Base-by-base conservation (phyloP, 2,113 vertebrate species). In the Chlorodrepanis virens region DNA sequence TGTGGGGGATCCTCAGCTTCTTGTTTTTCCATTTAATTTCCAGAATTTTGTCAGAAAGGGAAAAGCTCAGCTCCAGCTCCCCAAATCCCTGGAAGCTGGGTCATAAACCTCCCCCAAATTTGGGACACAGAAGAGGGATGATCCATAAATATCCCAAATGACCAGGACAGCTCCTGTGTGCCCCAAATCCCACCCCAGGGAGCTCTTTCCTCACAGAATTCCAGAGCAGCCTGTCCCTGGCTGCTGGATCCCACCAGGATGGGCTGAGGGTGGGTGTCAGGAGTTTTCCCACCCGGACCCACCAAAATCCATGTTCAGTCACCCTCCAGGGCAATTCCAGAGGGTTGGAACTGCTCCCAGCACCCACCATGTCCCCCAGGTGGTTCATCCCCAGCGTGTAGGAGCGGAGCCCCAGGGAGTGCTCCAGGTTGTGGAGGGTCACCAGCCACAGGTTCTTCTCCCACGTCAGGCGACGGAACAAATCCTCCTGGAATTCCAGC, bases 331-430 rank as follows among this genome's bases (percentile, higher is more conserved):
- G 16, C 5, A 28, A 42, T 80, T 64, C 57, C 50, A 3, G 35
- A 49, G 75, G 57, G 33, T 1, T 18, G 44, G 83, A 11, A 37
- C 1, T 3, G 0, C 24, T 24, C 3, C 33, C 54, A 0, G 6
- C 22, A 80, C 97, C 75, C 94, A 99, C 99, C 99, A 99, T 98
- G 92, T 99, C 99, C 28, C 94, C 97, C 68, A 99, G 94, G 88
- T 98, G 98, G 97, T 99, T 99, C 95, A 99, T 98, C 21, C 96
- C 98, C 85, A 99, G 74, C 7, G 97, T 95, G 74, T 98, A 99
- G 50, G 97, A 98, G 79, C 97, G 98, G 25, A 98, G 97, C 31
- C 98, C 99, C 87, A 97, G 94, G 0, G 98, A 98, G 31, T 97
- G 93, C 80, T 99, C 98, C 85, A 98, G 97, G 42, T 99, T 99